Evolutionary conservation across 2,888 invertebrate species (phyloP), one percentile per base, ranked within the genome.

Genomic region (Ophioninae sp.): DNA sequence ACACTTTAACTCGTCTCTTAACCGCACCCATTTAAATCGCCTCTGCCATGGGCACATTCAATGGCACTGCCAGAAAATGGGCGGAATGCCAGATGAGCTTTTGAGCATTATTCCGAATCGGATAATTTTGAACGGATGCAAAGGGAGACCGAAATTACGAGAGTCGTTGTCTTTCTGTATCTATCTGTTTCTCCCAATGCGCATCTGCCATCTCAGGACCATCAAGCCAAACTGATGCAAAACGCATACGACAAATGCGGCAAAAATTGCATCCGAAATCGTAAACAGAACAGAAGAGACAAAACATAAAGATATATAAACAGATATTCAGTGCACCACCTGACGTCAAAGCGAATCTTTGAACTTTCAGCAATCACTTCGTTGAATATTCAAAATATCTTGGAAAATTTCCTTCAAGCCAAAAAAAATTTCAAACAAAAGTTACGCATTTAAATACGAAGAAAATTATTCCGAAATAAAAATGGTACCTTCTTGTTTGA

Each of bases 31-130:
- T 30, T 17, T 51, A 51, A 51, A 13, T 17, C 13, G 51, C 3
- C 17, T 51, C 17, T 51, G 51, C 51, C 17, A 51, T 51, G 13
- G 51, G 51, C 51, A 13, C 51, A 51, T 51, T 51, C 72, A 68
- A 30, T 8, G 20, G 39, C 76, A 30, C 69, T n/a, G 68, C 41
- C 3, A 30, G 63, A 61, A 80, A 80, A 83, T 76, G 83, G 83
- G 83, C 80, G 83, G 83, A 80, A 83, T 80, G 76, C 80, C 83
- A 77, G 63, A 80, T 68, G 61, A 76, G 51, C 44, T 44, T 82
- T 56, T 64, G 63, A 73, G 23, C 71, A 59, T 64, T 79, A 74
- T 56, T 82, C 51, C 44, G 69, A 58, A 41, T 58, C 59, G 59
- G 37, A 61, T 67, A 67, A 78, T 78, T 78, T 10, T 23, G 51